A percentile compares a stretch with the other conserved stretches of the same genome.
These are phyloP conservation scores for Ranitomeya imitator DNA, from an alignment of 2,113 vertebrate species.

Conservation along the genomic window DNA sequence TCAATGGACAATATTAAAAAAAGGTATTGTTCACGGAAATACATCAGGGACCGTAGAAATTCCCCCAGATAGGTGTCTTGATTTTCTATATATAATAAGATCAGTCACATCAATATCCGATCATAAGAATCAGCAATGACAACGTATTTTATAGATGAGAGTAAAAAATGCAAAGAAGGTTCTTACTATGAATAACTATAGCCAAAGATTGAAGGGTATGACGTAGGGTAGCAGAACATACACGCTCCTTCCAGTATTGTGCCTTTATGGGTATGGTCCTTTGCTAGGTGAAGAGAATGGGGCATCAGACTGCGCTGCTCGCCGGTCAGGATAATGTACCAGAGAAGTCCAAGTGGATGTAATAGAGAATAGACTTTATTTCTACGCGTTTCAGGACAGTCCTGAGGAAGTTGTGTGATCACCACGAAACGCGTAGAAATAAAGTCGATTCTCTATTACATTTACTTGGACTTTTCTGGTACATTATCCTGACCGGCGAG, in stretches of 20 bases:
- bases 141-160: background rate
- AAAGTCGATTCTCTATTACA: no score
- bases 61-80: background rate
- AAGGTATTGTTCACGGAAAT: conserved; percentile 5
- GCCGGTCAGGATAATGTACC: no score
- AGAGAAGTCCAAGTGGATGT: no score
- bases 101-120: conserved; percentile 19
- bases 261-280: background rate
- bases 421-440: no score
- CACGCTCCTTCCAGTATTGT: background rate
- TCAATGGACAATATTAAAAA: conserved; percentile 11
- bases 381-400: no score
- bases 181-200: background rate
- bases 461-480: no score
- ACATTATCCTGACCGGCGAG: no score
- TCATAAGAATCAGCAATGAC: background rate
- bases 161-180: background rate
- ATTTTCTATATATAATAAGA: background rate
- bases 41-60: conserved; percentile 1
- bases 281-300: no score
- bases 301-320: no score
- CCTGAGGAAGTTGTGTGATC: no score
- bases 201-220: background rate
- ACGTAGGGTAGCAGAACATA: background rate
- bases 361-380: no score